Base-by-base conservation (phyloP, 2,113 vertebrate genomes). In the Bucco capensis region DNA sequence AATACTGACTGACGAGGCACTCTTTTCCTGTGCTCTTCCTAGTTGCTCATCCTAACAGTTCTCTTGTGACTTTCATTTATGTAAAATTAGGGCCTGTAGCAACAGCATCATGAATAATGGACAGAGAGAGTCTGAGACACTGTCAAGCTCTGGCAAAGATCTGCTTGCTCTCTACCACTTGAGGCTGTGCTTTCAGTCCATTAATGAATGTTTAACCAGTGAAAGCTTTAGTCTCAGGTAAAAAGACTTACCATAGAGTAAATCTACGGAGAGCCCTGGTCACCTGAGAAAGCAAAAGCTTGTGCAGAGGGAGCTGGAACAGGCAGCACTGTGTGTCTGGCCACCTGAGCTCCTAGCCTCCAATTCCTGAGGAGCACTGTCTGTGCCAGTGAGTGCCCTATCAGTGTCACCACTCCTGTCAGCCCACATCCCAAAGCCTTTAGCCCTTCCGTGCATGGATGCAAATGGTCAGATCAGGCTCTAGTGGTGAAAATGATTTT, bases 71-170 rank as follows among this genome's bases (percentile, higher is more conserved):
- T 93, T 79, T 75, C n/a, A 1, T 77, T 94, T 94, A 82, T 86
- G 90, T 84, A 79, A 93, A 94, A 93, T 86, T 46, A 84, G 86
- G 71, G 86, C 88, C 84, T 76, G 80, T 69, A 81, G 92, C 90
- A 94, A 37, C 70, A 83, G 88, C 86, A 35, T 86, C 79, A 82
- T 94, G 91, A 95, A 96, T 95, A 93, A 96, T 94, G 92, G 94
- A 85, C 94, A 72, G 6, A 4, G 35, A 71, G 58, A 47, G 49
- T 31, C 3, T 1, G 75, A 21, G 44, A 19, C 60, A 12, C 28
- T 1, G 0, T 21, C 2, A 6, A 70, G 83, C 51, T 50, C 60
- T 79, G 74, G 61, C 88, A 84, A 6, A 46, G 75, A 67, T 67
- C 72, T 76, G 50, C 88, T 81, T 19, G 0, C 54, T 54, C 46